Conservation (phyloP, 2,797 vertebrate species). For the Menidia menidia region DNA sequence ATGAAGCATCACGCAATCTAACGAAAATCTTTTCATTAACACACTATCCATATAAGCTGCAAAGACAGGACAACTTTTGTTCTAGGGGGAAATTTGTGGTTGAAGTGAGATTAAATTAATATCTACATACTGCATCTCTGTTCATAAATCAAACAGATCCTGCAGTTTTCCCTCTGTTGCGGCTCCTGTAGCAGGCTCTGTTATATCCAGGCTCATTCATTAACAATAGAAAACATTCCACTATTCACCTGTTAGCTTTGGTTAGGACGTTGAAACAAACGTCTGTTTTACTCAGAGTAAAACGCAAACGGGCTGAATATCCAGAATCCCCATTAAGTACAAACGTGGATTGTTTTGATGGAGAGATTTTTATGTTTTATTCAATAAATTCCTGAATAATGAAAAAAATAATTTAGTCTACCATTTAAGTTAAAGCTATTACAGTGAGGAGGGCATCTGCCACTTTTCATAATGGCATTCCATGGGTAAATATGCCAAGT, state of each 20-base stretch:
- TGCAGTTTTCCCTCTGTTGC: background rate
- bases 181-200: background rate
- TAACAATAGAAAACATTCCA: background rate
- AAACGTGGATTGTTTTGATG: too few species aligned
- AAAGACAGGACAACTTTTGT: background rate
- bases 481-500: background rate
- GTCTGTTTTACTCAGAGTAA: too few species aligned
- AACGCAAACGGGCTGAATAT: too few species aligned
- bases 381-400: background rate
- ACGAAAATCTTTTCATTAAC: background rate
- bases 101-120: slow-evolving; percentile 6
- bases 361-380: too few species aligned
- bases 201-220: background rate
- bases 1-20: slow-evolving; percentile 16
- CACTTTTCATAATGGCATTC: slow-evolving; percentile 2
- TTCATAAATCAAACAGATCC: slow-evolving; percentile 6
- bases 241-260: background rate
- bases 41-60: background rate
- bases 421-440: background rate
- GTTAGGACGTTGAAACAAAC: background rate
- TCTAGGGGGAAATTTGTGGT: slow-evolving; percentile 1
- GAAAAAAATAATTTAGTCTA: background rate
- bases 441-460: background rate
- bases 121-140: background rate
- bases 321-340: too few species aligned